These are phyloP conservation scores for Hippoglossus hippoglossus DNA, from an alignment of 2,797 vertebrate genomes.

Conservation along the genomic window DNA sequence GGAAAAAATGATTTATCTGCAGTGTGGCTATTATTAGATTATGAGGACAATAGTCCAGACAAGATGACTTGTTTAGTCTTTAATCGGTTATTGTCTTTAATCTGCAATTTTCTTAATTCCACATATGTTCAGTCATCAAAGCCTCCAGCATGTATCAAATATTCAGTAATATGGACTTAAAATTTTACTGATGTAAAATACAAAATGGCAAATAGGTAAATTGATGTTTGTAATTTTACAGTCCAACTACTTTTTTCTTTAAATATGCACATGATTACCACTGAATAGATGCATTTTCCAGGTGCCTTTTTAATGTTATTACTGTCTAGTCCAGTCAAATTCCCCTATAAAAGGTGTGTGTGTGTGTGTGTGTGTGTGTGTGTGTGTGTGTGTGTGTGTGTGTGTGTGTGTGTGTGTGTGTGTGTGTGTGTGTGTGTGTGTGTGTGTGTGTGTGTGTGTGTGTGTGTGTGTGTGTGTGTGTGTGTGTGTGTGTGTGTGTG, in stretches of 20 bases:
- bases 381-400: not conserved
- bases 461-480: too few species aligned
- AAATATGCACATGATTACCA: not conserved
- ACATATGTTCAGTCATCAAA: too few species aligned
- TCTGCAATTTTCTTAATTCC: too few species aligned
- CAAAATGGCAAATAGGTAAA: not conserved
- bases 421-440: too few species aligned
- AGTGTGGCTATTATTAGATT: too few species aligned
- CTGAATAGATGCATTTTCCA: conserved; percentile 9
- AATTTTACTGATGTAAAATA: not conserved
- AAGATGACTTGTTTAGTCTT: too few species aligned
- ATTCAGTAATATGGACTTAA: not conserved
- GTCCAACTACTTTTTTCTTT: not conserved
- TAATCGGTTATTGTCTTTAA: not conserved
- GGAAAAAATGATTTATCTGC: not conserved
- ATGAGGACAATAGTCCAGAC: too few species aligned
- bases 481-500: too few species aligned
- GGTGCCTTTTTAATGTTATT: conserved; percentile 5
- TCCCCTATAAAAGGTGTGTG: not conserved
- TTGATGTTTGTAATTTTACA: not conserved
- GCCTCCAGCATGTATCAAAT: not conserved
- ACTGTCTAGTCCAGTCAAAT: not conserved
- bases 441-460: conserved; percentile 2
- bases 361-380: too few species aligned
- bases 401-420: too few species aligned